Base-by-base conservation (phyloP, 2,888 invertebrate genomes). In the Noctua janthina region DNA sequence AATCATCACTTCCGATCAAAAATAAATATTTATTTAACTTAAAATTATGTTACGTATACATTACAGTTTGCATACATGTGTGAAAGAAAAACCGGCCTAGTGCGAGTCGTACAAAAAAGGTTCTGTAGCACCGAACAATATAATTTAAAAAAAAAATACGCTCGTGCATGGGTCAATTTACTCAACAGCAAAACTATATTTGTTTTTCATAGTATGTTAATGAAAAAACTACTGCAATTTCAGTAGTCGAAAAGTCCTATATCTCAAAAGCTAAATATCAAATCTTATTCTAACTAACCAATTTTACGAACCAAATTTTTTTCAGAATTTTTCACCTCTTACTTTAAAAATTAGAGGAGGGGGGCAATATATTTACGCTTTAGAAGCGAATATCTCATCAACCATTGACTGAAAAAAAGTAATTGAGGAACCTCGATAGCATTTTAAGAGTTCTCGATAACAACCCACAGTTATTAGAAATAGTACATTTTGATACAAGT, bases 21-120 rank as follows among this genome's bases (percentile, higher is more conserved):
- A 56, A 46, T n/a, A 83, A 54, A 83, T 79, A 70, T 75, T 59
- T 62, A 51, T 43, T 73, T 69, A 46, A 56, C 20, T 73, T 69
- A 6, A 69, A 83, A 79, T 69, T 54, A 68, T 64, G 15, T 39
- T 70, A 51, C 62, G 15, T 4, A 39, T 73, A n/a, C 13, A n/a
- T 13, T 70, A 54, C n/a, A 54, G 46, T 35, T 67, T 67, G 23
- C 46, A 59, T 59, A 75, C 59, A 51, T 59, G 70, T 77, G 77
- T 67, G 54, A 29, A 78, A 70, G 69, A 39, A 43, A 54, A 70
- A 29, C 7, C 7, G 17, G 35, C 4, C 35, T 20, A 10, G 17
- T 64, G 35, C 35, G 1, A 64, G 20, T 35, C 35, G 35, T 10
- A 39, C 20, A 66, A 35, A 39, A 35, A 17, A 4, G 29, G 64